phyloP scores from a whole-genome alignment of 2,888 invertebrate genomes.

The Scaptomyza caliginosa region DNA sequence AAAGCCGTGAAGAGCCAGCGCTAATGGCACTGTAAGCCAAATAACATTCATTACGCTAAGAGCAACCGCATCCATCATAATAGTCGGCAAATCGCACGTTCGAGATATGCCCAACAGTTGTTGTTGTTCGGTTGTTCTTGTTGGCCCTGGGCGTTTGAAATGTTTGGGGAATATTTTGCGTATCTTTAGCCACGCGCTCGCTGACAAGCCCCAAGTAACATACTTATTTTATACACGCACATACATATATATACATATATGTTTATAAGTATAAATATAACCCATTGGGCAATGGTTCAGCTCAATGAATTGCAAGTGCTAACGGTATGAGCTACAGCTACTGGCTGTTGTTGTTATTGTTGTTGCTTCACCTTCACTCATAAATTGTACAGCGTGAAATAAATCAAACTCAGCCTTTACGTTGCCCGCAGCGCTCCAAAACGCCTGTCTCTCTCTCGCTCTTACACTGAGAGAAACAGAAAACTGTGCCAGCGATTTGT shows the following conservation, averaged over 20 bases:
- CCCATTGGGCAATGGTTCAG: conserved; percentile 48
- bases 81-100: conserved; percentile 16
- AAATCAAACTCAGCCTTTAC: conserved; percentile 76
- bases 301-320: conserved; percentile 62
- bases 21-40: conserved; percentile 26
- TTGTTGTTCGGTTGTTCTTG: not conserved
- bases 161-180: conserved; percentile 71
- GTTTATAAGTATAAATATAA: conserved; percentile 20
- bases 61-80: conserved; percentile 49
- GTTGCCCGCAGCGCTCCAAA: conserved; percentile 12
- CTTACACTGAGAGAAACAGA: conserved; percentile 26
- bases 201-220: conserved; percentile 41
- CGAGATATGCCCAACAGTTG: conserved; percentile 30
- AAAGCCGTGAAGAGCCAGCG: conserved; percentile 47
- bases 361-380: conserved; percentile 72
- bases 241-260: not conserved
- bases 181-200: conserved; percentile 63
- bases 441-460: not conserved
- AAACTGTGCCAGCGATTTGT: too few relatives aligned
- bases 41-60: conserved; percentile 34
- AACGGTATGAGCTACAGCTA: conserved; percentile 23
- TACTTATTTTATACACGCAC: conserved; percentile 28
- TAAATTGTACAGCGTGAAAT: conserved; percentile 78
- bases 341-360: conserved; percentile 26
- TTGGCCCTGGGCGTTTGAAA: conserved; percentile 46